Conservation (phyloP, 1,140 invertebrate genomes). For the Pseudachorutes palmiensis region DNA sequence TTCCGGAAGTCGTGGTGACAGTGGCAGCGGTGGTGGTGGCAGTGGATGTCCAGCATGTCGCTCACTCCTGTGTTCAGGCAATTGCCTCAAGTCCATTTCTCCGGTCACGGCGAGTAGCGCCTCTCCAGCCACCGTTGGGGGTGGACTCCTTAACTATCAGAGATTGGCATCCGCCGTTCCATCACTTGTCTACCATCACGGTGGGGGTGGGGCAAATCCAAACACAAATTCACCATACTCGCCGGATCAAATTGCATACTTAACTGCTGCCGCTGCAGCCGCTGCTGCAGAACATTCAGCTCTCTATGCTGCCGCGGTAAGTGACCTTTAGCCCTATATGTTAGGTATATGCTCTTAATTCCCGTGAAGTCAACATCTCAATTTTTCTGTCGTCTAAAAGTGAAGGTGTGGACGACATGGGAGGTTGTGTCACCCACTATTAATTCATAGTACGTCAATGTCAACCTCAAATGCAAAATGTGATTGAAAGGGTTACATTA, state of each 20-base stretch:
- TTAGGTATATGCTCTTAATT: no score
- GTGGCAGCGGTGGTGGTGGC: conserved; percentile 2
- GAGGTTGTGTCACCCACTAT: no score
- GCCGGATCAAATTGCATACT: conserved; percentile 35
- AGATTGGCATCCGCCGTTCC: conserved; percentile 38
- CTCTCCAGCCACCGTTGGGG: conserved; percentile 1
- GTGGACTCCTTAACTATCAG: conserved; percentile 38
- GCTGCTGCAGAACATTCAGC: conserved; percentile 33
- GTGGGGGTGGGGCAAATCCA: conserved; percentile 19
- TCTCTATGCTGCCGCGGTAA: conserved; percentile 36
- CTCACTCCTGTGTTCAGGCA: conserved; percentile 36
- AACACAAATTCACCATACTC: conserved; percentile 34
- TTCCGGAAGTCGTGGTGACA: conserved; percentile 10
- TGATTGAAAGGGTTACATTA: no score
- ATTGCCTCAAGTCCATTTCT: conserved; percentile 16
- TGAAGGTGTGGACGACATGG: no score
- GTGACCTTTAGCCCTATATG: no score
- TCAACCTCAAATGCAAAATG: no score
- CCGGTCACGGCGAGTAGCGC: neutral
- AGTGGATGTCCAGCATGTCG: conserved; percentile 36
- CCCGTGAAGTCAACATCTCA: no score
- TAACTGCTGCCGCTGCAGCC: conserved; percentile 35
- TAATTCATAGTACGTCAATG: no score
- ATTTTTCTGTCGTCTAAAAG: no score
- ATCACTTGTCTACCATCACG: conserved; percentile 34